Percentiles rank a stretch among this genome's conserved stretches.
Conservation (phyloP, 2,888 invertebrate species). For the Carterocephalus palaemon region DNA sequence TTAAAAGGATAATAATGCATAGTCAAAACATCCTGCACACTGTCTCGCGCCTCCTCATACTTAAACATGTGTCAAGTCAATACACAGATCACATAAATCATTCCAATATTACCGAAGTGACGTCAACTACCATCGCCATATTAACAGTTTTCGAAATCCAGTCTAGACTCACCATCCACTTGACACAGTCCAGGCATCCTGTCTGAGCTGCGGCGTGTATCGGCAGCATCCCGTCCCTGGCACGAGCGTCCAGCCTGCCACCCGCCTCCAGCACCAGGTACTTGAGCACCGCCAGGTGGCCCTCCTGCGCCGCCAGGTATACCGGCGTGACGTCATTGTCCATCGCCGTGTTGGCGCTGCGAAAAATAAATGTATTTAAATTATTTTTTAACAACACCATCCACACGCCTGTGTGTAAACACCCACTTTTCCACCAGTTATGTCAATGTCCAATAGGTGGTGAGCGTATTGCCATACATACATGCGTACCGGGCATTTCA, state of each 20-base stretch:
- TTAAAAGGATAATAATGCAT: no score
- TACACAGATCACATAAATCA: no score
- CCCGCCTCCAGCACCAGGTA: constrained; percentile 91
- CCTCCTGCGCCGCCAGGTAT: constrained; percentile 93
- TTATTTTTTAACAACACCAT: no score
- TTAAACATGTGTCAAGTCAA: no score
- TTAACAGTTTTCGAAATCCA: constrained; percentile 1
- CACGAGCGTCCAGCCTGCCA: constrained; percentile 88
- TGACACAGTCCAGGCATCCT: constrained; percentile 90
- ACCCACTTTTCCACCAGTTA: no score
- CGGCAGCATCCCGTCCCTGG: constrained; percentile 94
- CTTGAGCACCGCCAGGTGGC: constrained; percentile 90
- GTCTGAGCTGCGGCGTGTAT: constrained; percentile 94
- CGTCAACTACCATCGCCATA: not conserved
- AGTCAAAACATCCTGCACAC: no score
- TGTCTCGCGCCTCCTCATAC: no score
- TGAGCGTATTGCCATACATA: no score
- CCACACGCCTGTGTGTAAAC: no score
- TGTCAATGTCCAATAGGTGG: no score
- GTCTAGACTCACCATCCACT: constrained; percentile 88
- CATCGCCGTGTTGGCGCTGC: constrained; percentile 93
- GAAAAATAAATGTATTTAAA: constrained; percentile 38
- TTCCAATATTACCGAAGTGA: not conserved
- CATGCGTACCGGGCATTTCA: no score
- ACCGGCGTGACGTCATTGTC: constrained; percentile 95